Evolutionary conservation across 2,888 invertebrate genomes (phyloP).

Genomic region (Hipparchia sbordonii): DNA sequence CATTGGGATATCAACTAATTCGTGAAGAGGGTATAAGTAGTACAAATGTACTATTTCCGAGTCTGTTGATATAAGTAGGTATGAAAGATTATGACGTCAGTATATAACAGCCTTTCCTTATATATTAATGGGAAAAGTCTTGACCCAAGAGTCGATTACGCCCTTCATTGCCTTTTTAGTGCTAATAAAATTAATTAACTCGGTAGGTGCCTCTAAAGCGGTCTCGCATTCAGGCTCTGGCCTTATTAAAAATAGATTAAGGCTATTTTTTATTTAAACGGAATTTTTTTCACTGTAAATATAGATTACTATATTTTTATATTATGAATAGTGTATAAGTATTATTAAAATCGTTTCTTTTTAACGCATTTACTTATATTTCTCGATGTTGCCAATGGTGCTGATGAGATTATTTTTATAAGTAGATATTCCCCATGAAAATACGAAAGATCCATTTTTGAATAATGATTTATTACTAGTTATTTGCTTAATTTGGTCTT

Average conservation of each 20-base stretch:
- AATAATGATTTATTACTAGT: constrained; percentile 16
- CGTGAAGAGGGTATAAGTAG: neutral
- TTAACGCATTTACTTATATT: constrained; percentile 58
- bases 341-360: constrained; percentile 61
- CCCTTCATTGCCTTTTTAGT: constrained; percentile 39
- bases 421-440: no score
- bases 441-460: constrained; percentile 19
- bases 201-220: constrained; percentile 43
- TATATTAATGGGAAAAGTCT: constrained; percentile 40
- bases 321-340: constrained; percentile 69
- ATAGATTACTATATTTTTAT: constrained; percentile 76
- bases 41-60: neutral
- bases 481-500: constrained; percentile 35
- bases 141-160: constrained; percentile 35
- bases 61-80: neutral
- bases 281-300: constrained; percentile 73
- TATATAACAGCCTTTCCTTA: constrained; percentile 19
- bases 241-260: constrained; percentile 36
- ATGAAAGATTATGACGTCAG: neutral
- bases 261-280: constrained; percentile 58
- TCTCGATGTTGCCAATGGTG: constrained; percentile 69
- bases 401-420: constrained; percentile 48
- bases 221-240: constrained; percentile 56
- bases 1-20: neutral
- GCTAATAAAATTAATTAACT: constrained; percentile 31